Evolutionary conservation across 23 tunicate species (phyloP), one percentile per base, ranked within the genome.

Genomic region (Oikopleura vanhoeffeni): DNA sequence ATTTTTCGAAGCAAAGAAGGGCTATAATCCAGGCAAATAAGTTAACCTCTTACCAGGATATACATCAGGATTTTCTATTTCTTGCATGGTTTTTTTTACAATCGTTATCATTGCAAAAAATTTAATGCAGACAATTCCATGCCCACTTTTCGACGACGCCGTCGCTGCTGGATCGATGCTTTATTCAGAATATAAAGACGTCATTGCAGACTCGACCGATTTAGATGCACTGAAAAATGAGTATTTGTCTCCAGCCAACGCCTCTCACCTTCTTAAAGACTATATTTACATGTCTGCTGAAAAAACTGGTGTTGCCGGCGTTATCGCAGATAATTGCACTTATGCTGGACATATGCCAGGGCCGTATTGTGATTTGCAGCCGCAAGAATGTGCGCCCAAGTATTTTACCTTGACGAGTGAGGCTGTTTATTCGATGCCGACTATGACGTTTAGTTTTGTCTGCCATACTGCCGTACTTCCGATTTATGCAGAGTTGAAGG

Each of bases 391-490:
- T 30, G 27, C 34, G 4, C 3, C 79, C 79, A 71, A 71, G 34
- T 71, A 13, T 18, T 18, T 71, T 32, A 2, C 27, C 32, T 24
- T 71, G 27, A 71, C 79, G 36, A 2, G 4, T 24, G 32, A 18
- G 4, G 27, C 79, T 28, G 91, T 87, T 2, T 95, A 95, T 87
- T 87, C 91, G 87, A 85, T 95, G 42, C 99, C 99, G 4, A 95
- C 99, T 30, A 95, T 95, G 99, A 95, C 99, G 0, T 95, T 95
- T 84, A 89, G 92, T 32, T 95, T 95, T 41, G 99, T 95, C 41
- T 95, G 99, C 41, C 99, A 95, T 83, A 95, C 99, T 1, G 99
- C 99, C 39, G 90, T 95, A 18, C 85, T 95, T 40, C 99, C 99
- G 32, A 95, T 95, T 76, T 95, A 95, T 75, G 96, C 99, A 28